Conservation (phyloP, 2,888 invertebrate genomes). For the Gisinianus flammeolus region DNA sequence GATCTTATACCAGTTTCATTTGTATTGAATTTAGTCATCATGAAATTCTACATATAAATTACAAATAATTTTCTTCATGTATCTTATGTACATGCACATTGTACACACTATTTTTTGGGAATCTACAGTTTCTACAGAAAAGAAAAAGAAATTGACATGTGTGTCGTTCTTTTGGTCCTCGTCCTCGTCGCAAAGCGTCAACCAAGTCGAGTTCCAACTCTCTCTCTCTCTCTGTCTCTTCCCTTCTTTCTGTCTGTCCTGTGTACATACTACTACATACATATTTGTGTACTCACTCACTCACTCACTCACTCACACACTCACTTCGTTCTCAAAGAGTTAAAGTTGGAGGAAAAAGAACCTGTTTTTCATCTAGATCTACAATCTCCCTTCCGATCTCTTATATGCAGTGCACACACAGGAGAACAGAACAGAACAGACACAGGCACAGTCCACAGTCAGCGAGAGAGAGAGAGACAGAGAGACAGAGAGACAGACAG, state of each 20-base stretch:
- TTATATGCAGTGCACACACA: background rate
- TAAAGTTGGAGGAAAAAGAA: constrained; percentile 33
- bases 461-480: background rate
- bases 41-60: too few relatives aligned
- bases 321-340: too few relatives aligned
- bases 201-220: background rate
- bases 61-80: too few relatives aligned
- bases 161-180: too few relatives aligned
- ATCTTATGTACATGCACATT: too few relatives aligned
- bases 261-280: background rate
- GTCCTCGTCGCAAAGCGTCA: too few relatives aligned
- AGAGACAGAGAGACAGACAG: background rate
- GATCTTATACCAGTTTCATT: too few relatives aligned
- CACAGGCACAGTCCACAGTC: background rate
- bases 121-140: too few relatives aligned
- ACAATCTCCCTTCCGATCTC: constrained; percentile 37
- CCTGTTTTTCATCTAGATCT: constrained; percentile 44
- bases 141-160: background rate
- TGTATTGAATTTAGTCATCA: too few relatives aligned
- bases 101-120: too few relatives aligned
- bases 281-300: constrained; percentile 15
- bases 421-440: background rate
- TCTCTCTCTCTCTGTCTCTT: background rate
- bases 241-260: too few relatives aligned
- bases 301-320: background rate